Evolutionary conservation across 2,888 invertebrate genomes (phyloP).

Genomic region (Syritta pipiens): DNA sequence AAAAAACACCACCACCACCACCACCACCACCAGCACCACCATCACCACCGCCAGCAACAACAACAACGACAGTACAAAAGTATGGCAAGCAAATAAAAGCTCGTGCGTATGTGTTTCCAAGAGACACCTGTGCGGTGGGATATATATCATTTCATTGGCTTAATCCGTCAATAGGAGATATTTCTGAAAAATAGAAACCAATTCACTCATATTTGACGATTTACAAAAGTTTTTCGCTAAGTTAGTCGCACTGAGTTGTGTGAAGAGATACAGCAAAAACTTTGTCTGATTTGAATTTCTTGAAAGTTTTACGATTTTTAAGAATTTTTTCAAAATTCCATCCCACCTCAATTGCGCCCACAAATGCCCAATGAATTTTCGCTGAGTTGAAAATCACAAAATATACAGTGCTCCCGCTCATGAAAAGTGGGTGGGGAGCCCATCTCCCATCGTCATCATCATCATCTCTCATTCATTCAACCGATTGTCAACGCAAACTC

Average conservation of each 20-base stretch:
- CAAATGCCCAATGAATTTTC: slow-evolving; percentile 60
- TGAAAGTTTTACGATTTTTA: not conserved
- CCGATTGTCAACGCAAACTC: slow-evolving; percentile 68
- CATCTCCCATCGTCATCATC: slow-evolving; percentile 60
- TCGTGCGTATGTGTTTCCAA: slow-evolving; percentile 37
- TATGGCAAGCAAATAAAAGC: slow-evolving; percentile 24
- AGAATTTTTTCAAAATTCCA: slow-evolving; percentile 26
- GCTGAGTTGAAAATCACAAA: slow-evolving; percentile 43
- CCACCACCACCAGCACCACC: too few species aligned
- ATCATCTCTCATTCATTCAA: slow-evolving; percentile 69
- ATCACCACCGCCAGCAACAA: too few species aligned
- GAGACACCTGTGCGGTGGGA: slow-evolving; percentile 66
- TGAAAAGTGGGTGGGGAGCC: slow-evolving; percentile 61
- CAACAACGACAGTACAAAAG: slow-evolving; percentile 50
- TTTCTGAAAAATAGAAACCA: slow-evolving; percentile 40
- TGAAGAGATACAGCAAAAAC: not conserved
- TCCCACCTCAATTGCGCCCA: slow-evolving; percentile 38
- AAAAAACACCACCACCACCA: too few species aligned
- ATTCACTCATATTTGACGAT: slow-evolving; percentile 29
- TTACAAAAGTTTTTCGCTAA: slow-evolving; percentile 38
- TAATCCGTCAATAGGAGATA: slow-evolving; percentile 60
- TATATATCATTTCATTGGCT: slow-evolving; percentile 69
- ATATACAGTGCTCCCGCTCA: slow-evolving; percentile 49
- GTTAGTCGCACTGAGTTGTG: not conserved
- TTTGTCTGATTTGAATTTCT: not conserved